Conservation (phyloP, 2,888 invertebrate species). For the Elegia similella region DNA sequence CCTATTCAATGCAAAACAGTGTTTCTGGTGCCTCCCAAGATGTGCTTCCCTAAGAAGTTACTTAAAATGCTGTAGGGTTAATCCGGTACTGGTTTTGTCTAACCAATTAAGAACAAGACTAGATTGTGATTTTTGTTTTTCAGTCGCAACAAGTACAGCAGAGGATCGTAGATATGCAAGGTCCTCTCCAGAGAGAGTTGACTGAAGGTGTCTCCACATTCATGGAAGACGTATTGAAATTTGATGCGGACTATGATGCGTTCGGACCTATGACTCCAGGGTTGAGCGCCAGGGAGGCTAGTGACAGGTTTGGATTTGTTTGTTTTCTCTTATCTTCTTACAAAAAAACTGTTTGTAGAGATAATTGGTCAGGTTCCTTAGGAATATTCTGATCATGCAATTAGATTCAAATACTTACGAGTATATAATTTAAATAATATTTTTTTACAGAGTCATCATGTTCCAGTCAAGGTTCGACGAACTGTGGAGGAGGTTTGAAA, state of each 20-base stretch:
- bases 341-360: too few relatives aligned
- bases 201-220: constrained; percentile 86
- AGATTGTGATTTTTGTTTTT: neutral
- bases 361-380: too few relatives aligned
- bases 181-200: constrained; percentile 87
- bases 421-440: neutral
- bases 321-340: neutral
- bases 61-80: too few relatives aligned
- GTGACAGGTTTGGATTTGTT: constrained; percentile 83
- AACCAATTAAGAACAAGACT: neutral
- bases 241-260: constrained; percentile 87
- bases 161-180: constrained; percentile 87
- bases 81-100: too few relatives aligned
- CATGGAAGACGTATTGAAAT: constrained; percentile 83
- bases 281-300: constrained; percentile 91
- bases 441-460: constrained; percentile 80
- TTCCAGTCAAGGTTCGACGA: constrained; percentile 92
- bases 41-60: too few relatives aligned
- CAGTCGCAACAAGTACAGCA: constrained; percentile 86
- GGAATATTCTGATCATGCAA: too few relatives aligned
- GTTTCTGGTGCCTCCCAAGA: too few relatives aligned
- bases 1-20: too few relatives aligned
- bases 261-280: constrained; percentile 93
- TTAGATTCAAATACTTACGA: neutral
- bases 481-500: constrained; percentile 89